These are phyloP conservation scores for Mesorhabditis belari DNA, from an alignment of 2,888 invertebrate species.

Conservation along the genomic window DNA sequence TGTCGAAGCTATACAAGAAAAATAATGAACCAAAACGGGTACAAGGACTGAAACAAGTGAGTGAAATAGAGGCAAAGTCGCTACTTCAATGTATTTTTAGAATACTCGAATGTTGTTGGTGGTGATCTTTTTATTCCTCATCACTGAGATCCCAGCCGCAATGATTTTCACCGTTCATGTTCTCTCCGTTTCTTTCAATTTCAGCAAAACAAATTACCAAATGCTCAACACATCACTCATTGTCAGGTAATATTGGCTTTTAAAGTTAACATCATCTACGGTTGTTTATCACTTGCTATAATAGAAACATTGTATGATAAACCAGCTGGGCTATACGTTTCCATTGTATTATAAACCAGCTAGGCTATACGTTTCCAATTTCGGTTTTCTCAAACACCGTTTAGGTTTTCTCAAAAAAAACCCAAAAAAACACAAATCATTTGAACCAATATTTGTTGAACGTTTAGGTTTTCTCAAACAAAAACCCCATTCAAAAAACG, in stretches of 20 bases:
- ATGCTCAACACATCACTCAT: conserved; percentile 44
- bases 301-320: conserved; percentile 28
- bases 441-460: too few relatives aligned
- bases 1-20: conserved; percentile 2
- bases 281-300: background rate
- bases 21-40: conserved; percentile 42
- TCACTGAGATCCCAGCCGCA: conserved; percentile 57
- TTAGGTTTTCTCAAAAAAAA: too few relatives aligned
- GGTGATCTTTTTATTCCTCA: conserved; percentile 54
- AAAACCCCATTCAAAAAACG: too few relatives aligned
- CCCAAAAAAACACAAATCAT: too few relatives aligned
- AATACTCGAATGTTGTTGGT: conserved; percentile 59
- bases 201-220: conserved; percentile 37
- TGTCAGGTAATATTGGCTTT: conserved; percentile 29
- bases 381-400: too few relatives aligned
- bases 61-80: background rate
- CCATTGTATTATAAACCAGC: too few relatives aligned
- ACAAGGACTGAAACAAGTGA: conserved; percentile 45
- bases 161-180: conserved; percentile 49
- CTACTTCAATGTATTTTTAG: conserved; percentile 38
- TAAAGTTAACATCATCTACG: background rate
- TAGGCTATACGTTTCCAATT: too few relatives aligned
- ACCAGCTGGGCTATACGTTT: background rate
- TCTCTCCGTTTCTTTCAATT: conserved; percentile 34
- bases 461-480: too few relatives aligned